Percentiles rank a stretch among this genome's conserved stretches.
These are phyloP conservation scores for Natator depressus DNA, from an alignment of 2,113 vertebrate genomes.

Conservation along the genomic window DNA sequence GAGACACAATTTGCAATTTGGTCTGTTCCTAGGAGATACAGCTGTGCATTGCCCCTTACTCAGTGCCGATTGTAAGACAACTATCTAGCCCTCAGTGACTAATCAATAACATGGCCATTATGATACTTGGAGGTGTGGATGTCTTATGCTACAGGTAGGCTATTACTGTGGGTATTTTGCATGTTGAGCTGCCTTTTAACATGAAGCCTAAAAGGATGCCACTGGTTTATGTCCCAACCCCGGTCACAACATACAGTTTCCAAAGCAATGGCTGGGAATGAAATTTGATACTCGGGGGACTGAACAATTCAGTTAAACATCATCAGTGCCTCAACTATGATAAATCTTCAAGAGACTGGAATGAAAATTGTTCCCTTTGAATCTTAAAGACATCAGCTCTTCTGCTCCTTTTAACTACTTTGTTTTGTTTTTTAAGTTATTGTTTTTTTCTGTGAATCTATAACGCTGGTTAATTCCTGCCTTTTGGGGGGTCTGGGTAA, in stretches of 20 bases:
- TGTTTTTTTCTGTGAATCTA: no score
- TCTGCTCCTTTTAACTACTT: not conserved
- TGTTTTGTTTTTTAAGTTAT: no score
- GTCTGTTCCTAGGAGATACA: fast-evolving
- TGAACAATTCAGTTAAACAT: not conserved
- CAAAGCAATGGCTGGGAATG: not conserved
- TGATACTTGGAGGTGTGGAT: not conserved
- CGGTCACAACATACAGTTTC: not conserved
- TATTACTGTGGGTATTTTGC: not conserved
- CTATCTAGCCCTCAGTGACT: fast-evolving
- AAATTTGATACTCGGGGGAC: not conserved
- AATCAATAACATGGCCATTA: no score
- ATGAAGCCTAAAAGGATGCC: not conserved
- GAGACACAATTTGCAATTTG: not conserved
- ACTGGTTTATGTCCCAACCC: not conserved
- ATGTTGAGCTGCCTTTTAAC: not conserved
- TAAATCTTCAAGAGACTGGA: not conserved
- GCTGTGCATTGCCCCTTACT: not conserved
- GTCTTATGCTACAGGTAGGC: not conserved
- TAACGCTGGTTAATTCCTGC: no score
- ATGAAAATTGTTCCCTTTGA: not conserved
- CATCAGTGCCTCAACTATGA: not conserved
- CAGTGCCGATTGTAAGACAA: fast-evolving
- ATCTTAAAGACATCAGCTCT: not conserved
- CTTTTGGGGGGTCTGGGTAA: no score